Base-by-base conservation (phyloP, 2,888 invertebrate genomes). In the Herminia tarsipennalis region DNA sequence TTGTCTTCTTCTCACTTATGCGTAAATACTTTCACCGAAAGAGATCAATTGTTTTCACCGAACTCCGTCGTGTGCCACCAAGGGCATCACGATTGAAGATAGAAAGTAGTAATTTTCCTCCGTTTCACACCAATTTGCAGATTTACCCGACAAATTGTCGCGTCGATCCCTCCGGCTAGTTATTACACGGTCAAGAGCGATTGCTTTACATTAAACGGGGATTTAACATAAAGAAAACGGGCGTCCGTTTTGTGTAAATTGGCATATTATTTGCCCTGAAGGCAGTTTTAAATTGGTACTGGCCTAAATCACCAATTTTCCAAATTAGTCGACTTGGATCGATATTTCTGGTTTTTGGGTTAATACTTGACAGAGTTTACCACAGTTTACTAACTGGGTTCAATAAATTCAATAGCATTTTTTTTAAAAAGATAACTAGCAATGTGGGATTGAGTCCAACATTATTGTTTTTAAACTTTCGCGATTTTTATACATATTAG, bases 61-160 rank as follows among this genome's bases (percentile, higher is more conserved):
- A 71, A 63, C 14, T 20, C 9, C 17, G 29, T 8, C 17, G 29
- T 28, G 16, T 60, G 62, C 58, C 69, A 67, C 67, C 54, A 64
- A 69, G 70, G 67, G 67, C 67, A 54, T 34, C 44, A 56, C 54
- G 56, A 69, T 66, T 56, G 56, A 28, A 16, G 25, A 20, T 41
- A 41, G 74, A 73, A 73, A 73, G 73, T 58, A 21, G 73, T 60
- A 63, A 73, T 73, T 73, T 73, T 63, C 68, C 42, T 50, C 44
- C 38, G 75, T 77, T 84, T 82, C 81, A 78, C 81, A 78, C 73
- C 75, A 71, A 78, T 83, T 78, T 78, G 74, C 73, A 52, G 68
- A 78, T 81, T 76, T 68, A 72, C 68, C 72, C 72, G 75, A 80
- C 76, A 78, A 80, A 78, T 75, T 57, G 68, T 49, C 54, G 60